Evolutionary conservation across 37 sponge, comb jelly and placozoan genomes (phyloP).

Genomic region (Mnemiopsis leidyi): DNA sequence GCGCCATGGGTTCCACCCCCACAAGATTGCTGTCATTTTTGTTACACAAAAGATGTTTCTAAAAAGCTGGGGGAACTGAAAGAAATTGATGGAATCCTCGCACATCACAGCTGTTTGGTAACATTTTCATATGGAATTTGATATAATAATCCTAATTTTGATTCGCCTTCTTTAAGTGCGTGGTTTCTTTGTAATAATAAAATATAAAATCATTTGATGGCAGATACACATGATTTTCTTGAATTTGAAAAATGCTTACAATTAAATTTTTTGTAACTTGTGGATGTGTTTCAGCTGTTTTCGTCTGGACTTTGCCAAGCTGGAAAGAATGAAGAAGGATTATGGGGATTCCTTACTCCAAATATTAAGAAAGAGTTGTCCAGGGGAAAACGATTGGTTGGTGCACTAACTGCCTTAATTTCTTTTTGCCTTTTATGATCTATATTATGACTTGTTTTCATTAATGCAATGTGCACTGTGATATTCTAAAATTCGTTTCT

Average conservation of each 20-base stretch:
- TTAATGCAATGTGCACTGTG: no score
- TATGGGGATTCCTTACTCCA: conserved; percentile 48
- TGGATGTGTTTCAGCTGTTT: background rate
- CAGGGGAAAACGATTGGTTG: conserved; percentile 27
- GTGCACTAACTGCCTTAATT: no score
- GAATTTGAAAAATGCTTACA: no score
- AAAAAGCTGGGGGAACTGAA: conserved; percentile 16
- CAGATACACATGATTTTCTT: no score
- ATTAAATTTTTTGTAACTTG: background rate
- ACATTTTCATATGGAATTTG: no score
- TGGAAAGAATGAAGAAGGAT: conserved; percentile 45
- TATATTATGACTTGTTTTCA: no score
- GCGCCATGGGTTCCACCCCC: background rate
- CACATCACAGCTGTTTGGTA: conserved; percentile 60
- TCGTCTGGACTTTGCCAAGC: conserved; percentile 41
- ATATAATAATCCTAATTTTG: no score
- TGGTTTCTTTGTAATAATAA: no score
- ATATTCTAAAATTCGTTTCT: no score
- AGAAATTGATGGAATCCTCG: conserved; percentile 1
- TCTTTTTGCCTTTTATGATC: no score
- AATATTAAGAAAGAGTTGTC: conserved; percentile 46
- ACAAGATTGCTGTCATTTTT: conserved; percentile 14
- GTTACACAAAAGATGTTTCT: conserved; percentile 31
- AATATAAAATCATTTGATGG: no score
- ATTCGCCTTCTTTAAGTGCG: no score